phyloP scores from a whole-genome alignment of 2,113 vertebrate genomes.

The Typhlomys cinereus region DNA sequence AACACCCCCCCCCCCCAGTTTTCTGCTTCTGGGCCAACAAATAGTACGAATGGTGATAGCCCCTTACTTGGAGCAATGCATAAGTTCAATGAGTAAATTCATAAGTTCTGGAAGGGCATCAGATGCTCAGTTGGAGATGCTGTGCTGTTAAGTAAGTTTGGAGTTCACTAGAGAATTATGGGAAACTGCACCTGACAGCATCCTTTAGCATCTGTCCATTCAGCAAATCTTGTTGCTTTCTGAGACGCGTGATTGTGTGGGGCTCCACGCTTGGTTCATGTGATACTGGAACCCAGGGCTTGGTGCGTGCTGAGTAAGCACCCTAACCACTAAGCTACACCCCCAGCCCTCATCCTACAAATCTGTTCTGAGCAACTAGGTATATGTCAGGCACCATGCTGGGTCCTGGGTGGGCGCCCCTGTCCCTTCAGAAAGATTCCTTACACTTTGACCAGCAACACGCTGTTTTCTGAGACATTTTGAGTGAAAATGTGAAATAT shows the following conservation, averaged over 20 bases:
- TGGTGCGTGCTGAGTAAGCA: too few species aligned
- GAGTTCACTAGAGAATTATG: not conserved
- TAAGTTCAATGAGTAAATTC: not conserved
- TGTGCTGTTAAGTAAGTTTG: not conserved
- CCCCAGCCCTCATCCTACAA: too few species aligned
- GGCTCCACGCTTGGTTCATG: too few species aligned
- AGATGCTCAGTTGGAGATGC: not conserved
- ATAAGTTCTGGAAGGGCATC: not conserved
- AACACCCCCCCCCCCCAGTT: not conserved
- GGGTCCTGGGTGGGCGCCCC: not conserved
- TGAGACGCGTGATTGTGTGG: too few species aligned
- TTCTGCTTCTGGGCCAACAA: not conserved
- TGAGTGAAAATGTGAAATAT: constrained; percentile 2
- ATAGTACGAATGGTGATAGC: not conserved
- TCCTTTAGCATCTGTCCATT: not conserved
- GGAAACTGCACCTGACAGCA: not conserved
- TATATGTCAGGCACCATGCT: not conserved
- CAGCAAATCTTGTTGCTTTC: too few species aligned
- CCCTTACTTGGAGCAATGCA: not conserved
- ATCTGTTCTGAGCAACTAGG: not conserved
- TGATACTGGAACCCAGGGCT: too few species aligned
- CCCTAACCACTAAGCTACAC: too few species aligned
- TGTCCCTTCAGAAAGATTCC: not conserved
- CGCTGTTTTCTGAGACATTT: constrained; percentile 32
- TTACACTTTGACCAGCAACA: not conserved